Base-by-base conservation (phyloP, 2,113 vertebrate genomes). In the Thalassoma bifasciatum region DNA sequence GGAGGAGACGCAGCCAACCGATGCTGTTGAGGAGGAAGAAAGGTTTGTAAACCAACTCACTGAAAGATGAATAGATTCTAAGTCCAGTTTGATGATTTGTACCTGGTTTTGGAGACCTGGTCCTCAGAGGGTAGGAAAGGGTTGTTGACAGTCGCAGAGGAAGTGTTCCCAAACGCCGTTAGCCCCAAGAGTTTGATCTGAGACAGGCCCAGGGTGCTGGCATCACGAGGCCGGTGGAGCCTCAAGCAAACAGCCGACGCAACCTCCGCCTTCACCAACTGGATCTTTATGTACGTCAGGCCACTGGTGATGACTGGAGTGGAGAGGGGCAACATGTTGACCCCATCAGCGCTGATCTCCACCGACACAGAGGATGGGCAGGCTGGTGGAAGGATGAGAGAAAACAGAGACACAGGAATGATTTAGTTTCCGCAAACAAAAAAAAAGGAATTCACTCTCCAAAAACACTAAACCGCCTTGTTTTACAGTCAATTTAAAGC, bases 71-170 rank as follows among this genome's bases (percentile, higher is more conserved):
- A 49, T 24, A 1, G 0, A 3, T 5, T 34, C 0, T 14, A 9
- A 12, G 24, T 67, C 8, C 12, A 30, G 40, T n/a, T 49, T 19
- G 0, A 11, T 14, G 4, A 6, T 30, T 6, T 22, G 26, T 81
- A 99, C 98, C 98, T 99, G 57, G 98, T 99, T 94, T 99, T 99
- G 51, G 98, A 99, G 64, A 99, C 98, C 77, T 99, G 98, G 91
- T 99, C 98, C 93, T 99, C 98, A 16, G 98, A 98, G 10, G 98
- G 98, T 76, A 99, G 95, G 87, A 99, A 99, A 1, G 98, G 98
- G 85, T 99, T 99, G 87, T 98, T 99, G 79, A 99, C 96, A 0
- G 98, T 99, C 71, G 98, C 97, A 42, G 97, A 99, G 4, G 98
- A 99, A 13, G 98, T 99, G 91, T 96, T 98, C 4, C 98, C 98